A percentile compares a stretch with the other conserved stretches of the same genome.
Evolutionary conservation across 2,888 invertebrate genomes (phyloP).

Genomic region (Hyppa rectilinea): DNA sequence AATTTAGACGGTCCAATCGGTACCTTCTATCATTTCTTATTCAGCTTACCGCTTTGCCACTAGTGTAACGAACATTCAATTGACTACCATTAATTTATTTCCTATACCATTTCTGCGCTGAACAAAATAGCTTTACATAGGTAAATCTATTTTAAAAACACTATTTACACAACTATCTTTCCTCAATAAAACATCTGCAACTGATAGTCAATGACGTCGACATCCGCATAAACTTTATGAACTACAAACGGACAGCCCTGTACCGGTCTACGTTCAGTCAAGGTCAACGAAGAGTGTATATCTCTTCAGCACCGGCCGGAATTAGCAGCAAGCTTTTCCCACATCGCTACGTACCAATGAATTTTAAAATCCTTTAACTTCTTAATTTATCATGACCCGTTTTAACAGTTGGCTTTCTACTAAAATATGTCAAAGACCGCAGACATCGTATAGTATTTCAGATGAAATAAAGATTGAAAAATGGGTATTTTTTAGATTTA

Average conservation of each 20-base stretch:
- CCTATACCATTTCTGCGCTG: background rate
- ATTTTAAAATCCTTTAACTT: conserved; percentile 35
- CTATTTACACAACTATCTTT: conserved; percentile 32
- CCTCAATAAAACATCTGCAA: conserved; percentile 39
- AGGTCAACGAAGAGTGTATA: conserved; percentile 40
- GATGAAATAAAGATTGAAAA: conserved; percentile 31
- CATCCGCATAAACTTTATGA: conserved; percentile 31
- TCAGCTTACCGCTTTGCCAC: background rate
- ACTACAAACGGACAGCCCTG: conserved; percentile 45
- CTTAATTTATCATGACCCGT: conserved; percentile 33
- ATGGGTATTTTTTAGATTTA: conserved; percentile 3
- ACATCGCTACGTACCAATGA: conserved; percentile 57
- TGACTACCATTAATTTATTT: background rate
- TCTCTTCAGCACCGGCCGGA: conserved; percentile 20
- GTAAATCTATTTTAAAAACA: conserved; percentile 1
- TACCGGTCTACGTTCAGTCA: conserved; percentile 32
- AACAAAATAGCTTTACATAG: background rate
- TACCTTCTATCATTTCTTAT: background rate
- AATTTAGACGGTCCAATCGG: background rate
- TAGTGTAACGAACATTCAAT: background rate
- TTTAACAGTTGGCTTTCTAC: conserved; percentile 49
- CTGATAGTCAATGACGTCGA: conserved; percentile 46
- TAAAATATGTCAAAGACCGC: conserved; percentile 26
- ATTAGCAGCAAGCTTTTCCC: conserved; percentile 40
- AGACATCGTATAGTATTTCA: conserved; percentile 25